phyloP scores from a whole-genome alignment of 1,140 invertebrate genomes.

The Mizuhopecten yessoensis region DNA sequence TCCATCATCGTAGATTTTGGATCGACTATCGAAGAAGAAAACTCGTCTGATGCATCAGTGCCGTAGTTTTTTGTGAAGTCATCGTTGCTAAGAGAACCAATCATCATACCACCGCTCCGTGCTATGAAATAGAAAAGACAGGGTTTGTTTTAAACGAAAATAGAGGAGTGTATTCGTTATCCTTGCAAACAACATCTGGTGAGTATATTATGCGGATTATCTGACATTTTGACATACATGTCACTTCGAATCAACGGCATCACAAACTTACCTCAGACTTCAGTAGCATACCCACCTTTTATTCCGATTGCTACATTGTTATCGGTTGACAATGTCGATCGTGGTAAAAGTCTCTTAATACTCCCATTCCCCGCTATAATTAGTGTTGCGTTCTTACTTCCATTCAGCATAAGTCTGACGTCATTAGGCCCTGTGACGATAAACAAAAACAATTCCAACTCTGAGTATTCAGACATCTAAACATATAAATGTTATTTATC shows the following conservation, averaged over 20 bases:
- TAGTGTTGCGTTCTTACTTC: not conserved
- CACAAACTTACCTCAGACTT: too few species aligned
- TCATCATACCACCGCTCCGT: not conserved
- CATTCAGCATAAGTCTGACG: not conserved
- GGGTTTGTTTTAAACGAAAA: too few species aligned
- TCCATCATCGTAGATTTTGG: conserved; percentile 40
- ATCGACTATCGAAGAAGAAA: conserved; percentile 47
- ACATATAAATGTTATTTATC: too few species aligned
- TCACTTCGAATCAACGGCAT: too few species aligned
- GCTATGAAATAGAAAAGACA: not conserved
- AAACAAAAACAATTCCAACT: too few species aligned
- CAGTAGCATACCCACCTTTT: not conserved
- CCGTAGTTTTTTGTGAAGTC: conserved; percentile 53
- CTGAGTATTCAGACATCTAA: too few species aligned
- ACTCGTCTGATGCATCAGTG: conserved; percentile 50
- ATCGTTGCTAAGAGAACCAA: conserved; percentile 11
- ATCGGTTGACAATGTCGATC: not conserved
- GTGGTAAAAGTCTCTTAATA: not conserved
- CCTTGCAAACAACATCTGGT: too few species aligned
- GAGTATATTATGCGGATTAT: too few species aligned
- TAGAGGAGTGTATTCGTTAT: too few species aligned
- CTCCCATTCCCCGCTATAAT: not conserved
- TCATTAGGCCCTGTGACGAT: not conserved
- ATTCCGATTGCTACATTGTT: not conserved
- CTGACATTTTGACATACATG: too few species aligned